phyloP scores from a whole-genome alignment of 2,888 invertebrate genomes.

The Quadroppia sp. region DNA sequence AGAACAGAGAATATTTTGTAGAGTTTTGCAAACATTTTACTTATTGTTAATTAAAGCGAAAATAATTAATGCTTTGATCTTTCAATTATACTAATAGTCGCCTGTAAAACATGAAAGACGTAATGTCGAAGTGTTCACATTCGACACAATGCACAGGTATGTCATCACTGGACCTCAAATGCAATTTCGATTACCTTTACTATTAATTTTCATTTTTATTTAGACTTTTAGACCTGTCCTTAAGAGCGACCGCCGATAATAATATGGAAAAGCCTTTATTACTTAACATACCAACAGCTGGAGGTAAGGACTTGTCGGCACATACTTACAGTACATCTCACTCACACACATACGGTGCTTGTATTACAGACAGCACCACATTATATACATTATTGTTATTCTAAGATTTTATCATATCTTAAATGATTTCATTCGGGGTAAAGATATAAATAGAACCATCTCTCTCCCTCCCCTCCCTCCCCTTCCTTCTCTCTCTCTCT shows the following conservation, averaged over 20 bases:
- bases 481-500: too few relatives aligned
- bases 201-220: neutral
- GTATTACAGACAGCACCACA: too few relatives aligned
- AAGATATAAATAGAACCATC: too few relatives aligned
- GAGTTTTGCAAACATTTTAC: neutral
- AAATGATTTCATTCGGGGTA: too few relatives aligned
- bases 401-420: too few relatives aligned
- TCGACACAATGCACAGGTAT: conserved; percentile 47
- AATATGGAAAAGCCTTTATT: conserved; percentile 41
- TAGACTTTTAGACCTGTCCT: conserved; percentile 39
- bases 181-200: neutral
- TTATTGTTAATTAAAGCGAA: conserved; percentile 15
- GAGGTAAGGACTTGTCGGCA: conserved; percentile 44
- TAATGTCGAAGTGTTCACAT: conserved; percentile 40
- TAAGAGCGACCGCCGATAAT: conserved; percentile 23
- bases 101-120: conserved; percentile 15
- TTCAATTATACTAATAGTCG: conserved; percentile 22
- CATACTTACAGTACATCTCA: too few relatives aligned
- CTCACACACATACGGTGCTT: too few relatives aligned
- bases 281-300: conserved; percentile 44
- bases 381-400: too few relatives aligned
- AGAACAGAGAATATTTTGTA: neutral
- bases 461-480: too few relatives aligned
- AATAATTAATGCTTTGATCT: conserved; percentile 18
- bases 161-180: neutral